These are phyloP conservation scores for Halisarca cf. caerulea DNA, from an alignment of 37 sponge, comb jelly and placozoan genomes.

Conservation along the genomic window DNA sequence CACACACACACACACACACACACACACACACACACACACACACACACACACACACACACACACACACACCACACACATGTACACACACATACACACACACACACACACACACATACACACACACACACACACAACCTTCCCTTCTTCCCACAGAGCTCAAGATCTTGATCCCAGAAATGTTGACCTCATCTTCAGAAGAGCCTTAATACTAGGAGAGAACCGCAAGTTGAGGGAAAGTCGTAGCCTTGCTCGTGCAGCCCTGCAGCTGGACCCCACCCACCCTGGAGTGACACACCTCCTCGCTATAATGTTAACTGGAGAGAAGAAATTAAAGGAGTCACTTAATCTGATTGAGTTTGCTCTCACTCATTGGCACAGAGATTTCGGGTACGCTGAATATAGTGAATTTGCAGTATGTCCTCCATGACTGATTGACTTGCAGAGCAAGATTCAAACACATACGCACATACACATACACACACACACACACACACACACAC, in stretches of 20 bases:
- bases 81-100: no score
- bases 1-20: not conserved
- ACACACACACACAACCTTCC: not conserved
- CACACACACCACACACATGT: no score
- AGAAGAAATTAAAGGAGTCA: constrained; percentile 6
- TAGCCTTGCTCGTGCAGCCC: not conserved
- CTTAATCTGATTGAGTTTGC: not conserved
- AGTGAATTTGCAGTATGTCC: no score
- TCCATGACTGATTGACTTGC: no score
- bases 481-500: no score
- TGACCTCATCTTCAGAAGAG: not conserved
- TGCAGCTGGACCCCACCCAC: constrained; percentile 19
- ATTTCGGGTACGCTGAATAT: constrained; percentile 1
- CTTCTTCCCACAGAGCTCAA: not conserved
- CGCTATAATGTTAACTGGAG: not conserved
- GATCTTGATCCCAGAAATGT: constrained; percentile 3
- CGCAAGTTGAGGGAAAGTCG: not conserved
- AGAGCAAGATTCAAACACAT: no score
- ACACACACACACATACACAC: no score
- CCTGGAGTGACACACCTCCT: constrained; percentile 7
- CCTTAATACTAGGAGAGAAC: not conserved
- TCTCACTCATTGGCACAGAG: not conserved
- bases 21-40: no score
- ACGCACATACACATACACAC: no score
- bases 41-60: no score